Evolutionary conservation across 2,888 invertebrate genomes (phyloP), one percentile per base, ranked within the genome.

Genomic region (Heliothis peltigera): DNA sequence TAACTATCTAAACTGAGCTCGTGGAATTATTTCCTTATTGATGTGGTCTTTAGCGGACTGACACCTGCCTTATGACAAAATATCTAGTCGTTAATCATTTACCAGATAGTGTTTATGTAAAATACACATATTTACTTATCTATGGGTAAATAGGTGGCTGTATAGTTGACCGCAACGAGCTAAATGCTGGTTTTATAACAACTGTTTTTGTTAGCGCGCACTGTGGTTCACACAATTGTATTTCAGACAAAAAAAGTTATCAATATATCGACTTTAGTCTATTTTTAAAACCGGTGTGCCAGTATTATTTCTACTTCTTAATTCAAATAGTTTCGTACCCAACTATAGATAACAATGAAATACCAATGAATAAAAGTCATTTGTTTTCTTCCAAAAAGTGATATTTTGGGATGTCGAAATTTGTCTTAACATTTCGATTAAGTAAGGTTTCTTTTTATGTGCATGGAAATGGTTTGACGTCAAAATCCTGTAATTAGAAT

Each of bases 31-130:
- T 25, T 25, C 28, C 44, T 59, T 2, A 19, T 22, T 39, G 1
- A 32, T n/a, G 32, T 32, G 32, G 12, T 32, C 32, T 39, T 39
- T 39, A 39, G 39, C 5, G 4, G 15, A n/a, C 15, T n/a, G 39
- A n/a, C 5, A 39, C 39, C 39, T 39, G 39, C 42, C 32, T 17
- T 51, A 51, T 42, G 57, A 52, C 28, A 55, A 62, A 25, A 1
- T 32, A 43, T 32, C 51, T 43, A 44, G 44, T 53, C 39, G 28
- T 44, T 43, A 32, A 71, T 61, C 57, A 68, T 52, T 67, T 63
- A 58, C 52, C 25, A 4, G 21, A 19, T 21, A 49, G 8, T 56
- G 19, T 70, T 49, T 53, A 65, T 57, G 56, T 57, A 21, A 32
- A 56, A 47, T 54, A 46, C 18, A 8, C 21, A 8, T 28, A 17